phyloP scores from a whole-genome alignment of 2,888 invertebrate genomes.

The Heliconius sara region DNA sequence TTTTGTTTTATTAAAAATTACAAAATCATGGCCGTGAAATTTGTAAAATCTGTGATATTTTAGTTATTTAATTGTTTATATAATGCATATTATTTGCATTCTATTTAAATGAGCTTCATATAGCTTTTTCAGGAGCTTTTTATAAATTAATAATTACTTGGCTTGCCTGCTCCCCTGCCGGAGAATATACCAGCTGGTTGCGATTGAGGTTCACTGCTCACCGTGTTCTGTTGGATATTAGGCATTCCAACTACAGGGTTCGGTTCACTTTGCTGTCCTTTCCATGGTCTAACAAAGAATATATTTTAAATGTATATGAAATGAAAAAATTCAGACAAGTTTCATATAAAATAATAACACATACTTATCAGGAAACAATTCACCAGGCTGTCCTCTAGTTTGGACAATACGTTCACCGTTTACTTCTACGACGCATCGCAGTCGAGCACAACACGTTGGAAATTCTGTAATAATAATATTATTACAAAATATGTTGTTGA shows the following conservation, averaged over 20 bases:
- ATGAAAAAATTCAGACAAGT: no score
- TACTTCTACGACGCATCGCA: constrained; percentile 77
- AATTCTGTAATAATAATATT: constrained; percentile 62
- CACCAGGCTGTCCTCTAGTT: constrained; percentile 78
- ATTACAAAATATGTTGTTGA: not conserved
- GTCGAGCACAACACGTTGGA: constrained; percentile 77
- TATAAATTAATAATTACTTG: constrained; percentile 53
- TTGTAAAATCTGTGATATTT: not conserved
- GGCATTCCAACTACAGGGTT: constrained; percentile 77
- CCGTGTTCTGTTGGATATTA: constrained; percentile 70
- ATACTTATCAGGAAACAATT: constrained; percentile 80
- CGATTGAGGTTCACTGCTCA: constrained; percentile 68
- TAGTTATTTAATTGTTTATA: not conserved
- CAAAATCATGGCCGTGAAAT: constrained; percentile 3
- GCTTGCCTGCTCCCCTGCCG: constrained; percentile 80
- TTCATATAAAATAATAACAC: constrained; percentile 36
- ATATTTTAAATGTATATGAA: not conserved
- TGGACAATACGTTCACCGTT: constrained; percentile 79
- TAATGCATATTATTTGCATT: not conserved
- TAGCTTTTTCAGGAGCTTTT: not conserved
- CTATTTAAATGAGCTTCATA: not conserved
- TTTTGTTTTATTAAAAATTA: constrained; percentile 25
- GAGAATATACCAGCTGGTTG: constrained; percentile 76
- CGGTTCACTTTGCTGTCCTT: constrained; percentile 78
- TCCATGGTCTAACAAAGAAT: constrained; percentile 68